Base-by-base conservation (phyloP, 2,888 invertebrate genomes). In the Brachycybe producta region DNA sequence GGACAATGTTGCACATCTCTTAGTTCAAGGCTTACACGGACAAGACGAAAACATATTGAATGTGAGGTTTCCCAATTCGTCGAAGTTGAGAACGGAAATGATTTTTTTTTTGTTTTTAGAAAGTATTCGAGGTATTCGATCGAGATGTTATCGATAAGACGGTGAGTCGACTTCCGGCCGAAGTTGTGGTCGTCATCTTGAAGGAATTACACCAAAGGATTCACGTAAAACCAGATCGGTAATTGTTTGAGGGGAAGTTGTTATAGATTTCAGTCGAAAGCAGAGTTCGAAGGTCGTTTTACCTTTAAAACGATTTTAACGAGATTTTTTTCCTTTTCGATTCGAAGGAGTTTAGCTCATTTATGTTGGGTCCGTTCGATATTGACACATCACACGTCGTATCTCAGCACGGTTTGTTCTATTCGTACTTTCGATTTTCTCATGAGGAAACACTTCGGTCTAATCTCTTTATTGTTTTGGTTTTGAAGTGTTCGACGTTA, bases 21-120 rank as follows among this genome's bases (percentile, higher is more conserved):
- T 92, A 7, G 73, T 86, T 49, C 91, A 72, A 60, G 90, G 86
- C 0, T 67, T 94, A 28, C 85, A 85, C 60, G 91, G 90, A 61
- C 81, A 81, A 61, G 88, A 94, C 63, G 75, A 73, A 54, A 72
- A 67, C 38, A 76, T 91, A 59, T 68, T 92, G 27, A 32, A 47
- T 26, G 47, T 47, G 15, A 47, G 24, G 30, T 17, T 5, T n/a
- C 23, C 19, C 23, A 5, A 24, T 32, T 32, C 11, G n/a, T 32
- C 11, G 11, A 11, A 32, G 11, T 32, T 32, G 11, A 32, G 32
- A 32, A 32, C 32, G 32, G 32, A n/a, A n/a, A 11, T 32, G 11
- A n/a, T n/a, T 32, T 32, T 32, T 32, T 32, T 32, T 11, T 32
- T 63, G 58, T 47, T 51, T 56, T 57, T 30, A 76, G 56, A 78